A percentile compares a stretch with the other conserved stretches of the same genome.
phyloP scores from a whole-genome alignment of 2,888 invertebrate species.

The Pediacus dermestoides region DNA sequence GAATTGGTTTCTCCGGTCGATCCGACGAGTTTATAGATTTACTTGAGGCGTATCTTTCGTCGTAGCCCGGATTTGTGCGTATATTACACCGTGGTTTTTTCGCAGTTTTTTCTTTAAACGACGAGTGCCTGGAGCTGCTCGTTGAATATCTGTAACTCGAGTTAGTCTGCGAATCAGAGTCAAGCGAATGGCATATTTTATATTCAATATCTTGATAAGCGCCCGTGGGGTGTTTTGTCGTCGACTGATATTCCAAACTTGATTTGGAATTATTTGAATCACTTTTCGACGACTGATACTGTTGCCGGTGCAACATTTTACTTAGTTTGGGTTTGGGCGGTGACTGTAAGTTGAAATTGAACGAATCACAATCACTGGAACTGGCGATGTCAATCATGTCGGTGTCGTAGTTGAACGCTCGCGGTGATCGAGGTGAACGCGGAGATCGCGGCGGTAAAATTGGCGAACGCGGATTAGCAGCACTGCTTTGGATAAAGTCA shows the following conservation, averaged over 20 bases:
- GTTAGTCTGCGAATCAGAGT: constrained; percentile 36
- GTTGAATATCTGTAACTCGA: constrained; percentile 3
- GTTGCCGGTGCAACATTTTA: constrained; percentile 33
- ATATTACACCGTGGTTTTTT: constrained; percentile 50
- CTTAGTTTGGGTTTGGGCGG: constrained; percentile 40
- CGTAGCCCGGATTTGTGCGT: constrained; percentile 61
- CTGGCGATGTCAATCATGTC: constrained; percentile 30
- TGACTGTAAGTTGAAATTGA: constrained; percentile 42
- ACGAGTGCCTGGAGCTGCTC: constrained; percentile 33
- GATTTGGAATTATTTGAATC: constrained; percentile 44
- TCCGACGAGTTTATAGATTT: constrained; percentile 49
- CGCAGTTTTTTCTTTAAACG: constrained; percentile 45
- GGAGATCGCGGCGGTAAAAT: constrained; percentile 19
- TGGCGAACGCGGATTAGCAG: too few relatives aligned
- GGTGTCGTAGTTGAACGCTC: constrained; percentile 32
- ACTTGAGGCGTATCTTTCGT: constrained; percentile 47
- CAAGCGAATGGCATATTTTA: constrained; percentile 46
- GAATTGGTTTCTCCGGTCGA: constrained; percentile 40
- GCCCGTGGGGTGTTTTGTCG: constrained; percentile 44
- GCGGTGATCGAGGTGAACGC: constrained; percentile 31
- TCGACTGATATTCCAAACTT: constrained; percentile 44
- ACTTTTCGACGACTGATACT: constrained; percentile 43
- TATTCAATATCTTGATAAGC: constrained; percentile 47
- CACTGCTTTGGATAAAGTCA: constrained; percentile 27
- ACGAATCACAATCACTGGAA: constrained; percentile 38